These are phyloP conservation scores for Ondatra zibethicus DNA, from an alignment of 2,113 vertebrate genomes.

Conservation along the genomic window DNA sequence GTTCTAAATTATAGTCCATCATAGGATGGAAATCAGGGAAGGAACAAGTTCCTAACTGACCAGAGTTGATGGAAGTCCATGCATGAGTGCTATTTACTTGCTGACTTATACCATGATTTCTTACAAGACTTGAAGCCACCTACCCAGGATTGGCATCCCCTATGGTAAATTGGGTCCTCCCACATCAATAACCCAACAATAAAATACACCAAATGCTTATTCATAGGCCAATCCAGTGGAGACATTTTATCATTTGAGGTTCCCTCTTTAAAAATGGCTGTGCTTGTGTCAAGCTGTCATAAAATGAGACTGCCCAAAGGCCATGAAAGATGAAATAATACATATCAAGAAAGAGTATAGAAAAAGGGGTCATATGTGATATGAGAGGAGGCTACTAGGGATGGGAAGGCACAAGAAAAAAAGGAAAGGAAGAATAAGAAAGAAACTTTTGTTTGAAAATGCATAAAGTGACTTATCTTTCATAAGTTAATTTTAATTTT, in stretches of 20 bases:
- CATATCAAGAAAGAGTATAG: not conserved
- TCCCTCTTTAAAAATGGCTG: not conserved
- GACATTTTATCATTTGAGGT: not conserved
- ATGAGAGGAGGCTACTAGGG: not conserved
- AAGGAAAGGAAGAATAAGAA: not conserved
- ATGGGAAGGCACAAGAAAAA: not conserved
- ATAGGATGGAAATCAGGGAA: not conserved
- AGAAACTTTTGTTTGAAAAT: not conserved
- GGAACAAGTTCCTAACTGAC: too few species aligned
- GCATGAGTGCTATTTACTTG: too few species aligned
- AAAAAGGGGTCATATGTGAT: not conserved
- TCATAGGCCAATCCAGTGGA: not conserved
- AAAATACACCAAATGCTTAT: not conserved
- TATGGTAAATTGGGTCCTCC: not conserved
- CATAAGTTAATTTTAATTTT: not conserved
- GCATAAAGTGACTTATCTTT: not conserved
- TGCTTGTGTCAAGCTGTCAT: not conserved
- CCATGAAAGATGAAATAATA: not conserved
- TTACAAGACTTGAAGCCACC: too few species aligned
- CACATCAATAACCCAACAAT: not conserved
- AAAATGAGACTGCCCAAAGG: not conserved
- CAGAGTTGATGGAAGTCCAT: not conserved
- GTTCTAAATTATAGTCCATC: too few species aligned
- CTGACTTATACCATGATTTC: not conserved
- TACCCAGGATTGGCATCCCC: rapidly evolving